Evolutionary conservation across 2,888 invertebrate species (phyloP).

Genomic region (Patella depressa): DNA sequence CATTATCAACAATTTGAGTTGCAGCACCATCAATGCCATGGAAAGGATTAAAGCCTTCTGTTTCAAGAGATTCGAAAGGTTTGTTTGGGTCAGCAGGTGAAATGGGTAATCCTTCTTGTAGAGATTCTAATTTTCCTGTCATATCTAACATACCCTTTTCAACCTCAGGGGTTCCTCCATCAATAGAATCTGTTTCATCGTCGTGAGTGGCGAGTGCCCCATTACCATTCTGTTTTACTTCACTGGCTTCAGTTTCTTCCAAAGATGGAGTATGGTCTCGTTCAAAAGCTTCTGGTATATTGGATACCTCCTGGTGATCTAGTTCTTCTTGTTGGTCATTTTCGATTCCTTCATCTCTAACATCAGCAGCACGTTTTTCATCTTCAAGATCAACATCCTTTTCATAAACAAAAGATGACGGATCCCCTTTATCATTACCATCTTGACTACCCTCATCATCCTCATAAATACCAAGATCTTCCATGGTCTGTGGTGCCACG

Average conservation of each 20-base stretch:
- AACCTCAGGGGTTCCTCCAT: slow-evolving; percentile 45
- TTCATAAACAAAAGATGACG: slow-evolving; percentile 34
- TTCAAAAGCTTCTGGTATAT: slow-evolving; percentile 50
- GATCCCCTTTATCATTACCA: slow-evolving; percentile 21
- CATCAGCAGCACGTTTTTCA: slow-evolving; percentile 17
- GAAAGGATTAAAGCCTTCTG: slow-evolving; percentile 37
- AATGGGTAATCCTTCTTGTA: slow-evolving; percentile 9
- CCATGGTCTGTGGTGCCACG: slow-evolving; percentile 26
- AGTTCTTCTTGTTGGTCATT: slow-evolving; percentile 39
- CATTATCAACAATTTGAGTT: neutral
- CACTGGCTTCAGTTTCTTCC: neutral
- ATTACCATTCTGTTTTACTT: slow-evolving; percentile 34
- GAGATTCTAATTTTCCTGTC: slow-evolving; percentile 14
- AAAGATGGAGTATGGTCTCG: slow-evolving; percentile 43
- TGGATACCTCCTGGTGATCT: slow-evolving; percentile 37
- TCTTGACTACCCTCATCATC: slow-evolving; percentile 47
- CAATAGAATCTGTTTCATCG: slow-evolving; percentile 46
- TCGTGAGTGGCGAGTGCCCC: slow-evolving; percentile 25
- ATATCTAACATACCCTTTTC: slow-evolving; percentile 37
- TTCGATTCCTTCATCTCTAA: slow-evolving; percentile 24
- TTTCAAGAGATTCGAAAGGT: neutral
- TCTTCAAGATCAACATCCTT: slow-evolving; percentile 42
- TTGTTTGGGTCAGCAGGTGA: slow-evolving; percentile 14
- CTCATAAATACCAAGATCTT: slow-evolving; percentile 48
- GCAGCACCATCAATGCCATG: slow-evolving; percentile 30